phyloP scores from a whole-genome alignment of 2,113 vertebrate species.

The Brachypteracias leptosomus region DNA sequence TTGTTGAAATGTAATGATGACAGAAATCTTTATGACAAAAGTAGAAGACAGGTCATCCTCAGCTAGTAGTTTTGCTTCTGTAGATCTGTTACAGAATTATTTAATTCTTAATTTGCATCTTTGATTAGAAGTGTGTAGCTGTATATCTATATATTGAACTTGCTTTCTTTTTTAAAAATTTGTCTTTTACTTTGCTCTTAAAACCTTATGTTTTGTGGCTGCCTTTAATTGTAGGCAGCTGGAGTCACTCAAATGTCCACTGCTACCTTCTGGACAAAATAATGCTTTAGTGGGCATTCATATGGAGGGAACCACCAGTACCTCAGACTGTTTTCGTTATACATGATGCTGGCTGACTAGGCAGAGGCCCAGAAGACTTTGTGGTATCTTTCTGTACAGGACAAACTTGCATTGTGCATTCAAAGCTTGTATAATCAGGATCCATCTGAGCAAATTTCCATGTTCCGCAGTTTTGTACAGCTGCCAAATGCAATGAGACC shows the following conservation, averaged over 20 bases:
- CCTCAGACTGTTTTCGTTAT: neutral
- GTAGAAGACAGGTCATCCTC: neutral
- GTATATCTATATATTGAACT: neutral
- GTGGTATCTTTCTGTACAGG: neutral
- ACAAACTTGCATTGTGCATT: neutral
- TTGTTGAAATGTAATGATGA: neutral
- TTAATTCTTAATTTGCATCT: neutral
- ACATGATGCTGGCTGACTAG: neutral
- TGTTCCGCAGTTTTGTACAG: neutral
- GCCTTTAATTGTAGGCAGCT: neutral
- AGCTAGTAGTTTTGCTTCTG: neutral
- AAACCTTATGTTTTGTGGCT: neutral
- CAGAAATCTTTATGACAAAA: neutral
- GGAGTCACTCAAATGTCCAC: neutral
- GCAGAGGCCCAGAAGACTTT: neutral
- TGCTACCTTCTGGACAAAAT: neutral
- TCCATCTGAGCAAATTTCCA: neutral
- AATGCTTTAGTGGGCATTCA: neutral
- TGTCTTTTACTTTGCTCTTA: neutral
- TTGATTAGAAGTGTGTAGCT: neutral
- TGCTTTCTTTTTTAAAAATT: neutral
- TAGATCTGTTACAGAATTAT: neutral
- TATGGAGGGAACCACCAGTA: neutral
- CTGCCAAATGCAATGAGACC: constrained; percentile 4
- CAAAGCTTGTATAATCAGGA: neutral